Base-by-base conservation (phyloP, 2,888 invertebrate species). In the Nomada ruficornis region DNA sequence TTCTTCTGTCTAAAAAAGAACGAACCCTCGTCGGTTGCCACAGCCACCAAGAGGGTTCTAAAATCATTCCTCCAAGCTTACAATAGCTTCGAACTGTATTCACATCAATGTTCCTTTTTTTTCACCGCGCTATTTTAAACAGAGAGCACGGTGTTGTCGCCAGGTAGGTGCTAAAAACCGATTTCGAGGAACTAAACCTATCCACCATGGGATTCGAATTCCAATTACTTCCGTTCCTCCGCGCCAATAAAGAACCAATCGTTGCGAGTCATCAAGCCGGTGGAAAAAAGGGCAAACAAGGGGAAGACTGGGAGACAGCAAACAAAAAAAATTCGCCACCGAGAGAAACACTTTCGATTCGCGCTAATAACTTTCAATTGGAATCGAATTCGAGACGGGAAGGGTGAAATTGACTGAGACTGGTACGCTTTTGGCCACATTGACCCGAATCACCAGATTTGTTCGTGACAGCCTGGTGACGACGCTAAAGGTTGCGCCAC, bases 381-480 rank as follows among this genome's bases (percentile, higher is more conserved):
- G 29, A 59, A 68, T 26, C n/a, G 67, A 60, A 70, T 60, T 75
- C 71, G 62, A 60, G 44, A 29, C 23, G 11, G 55, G 0, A 20
- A 2, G 57, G 36, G 72, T 52, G n/a, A 73, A 69, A 57, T 63
- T 36, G 59, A 77, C 77, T 86, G 62, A 13, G 64, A 47, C 55
- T 18, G 42, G 57, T 47, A 57, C 70, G 70, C 50, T 71, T 76
- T 76, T 36, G 77, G 68, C 60, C 68, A 74, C 60, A 29, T 69
- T 74, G 79, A 71, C 50, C 75, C 36, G 55, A 77, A 86, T 81
- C 72, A 69, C 63, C 65, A 77, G 86, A 86, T 84, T 84, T 86
- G 82, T 75, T 71, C 62, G 44, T 84, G 86, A 86, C 86, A 86
- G 79, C 55, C 57, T 44, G 64, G 68, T 81, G 84, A 86, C 78